Base-by-base conservation (phyloP, 2,888 invertebrate genomes). In the Pseudococcus longispinus region DNA sequence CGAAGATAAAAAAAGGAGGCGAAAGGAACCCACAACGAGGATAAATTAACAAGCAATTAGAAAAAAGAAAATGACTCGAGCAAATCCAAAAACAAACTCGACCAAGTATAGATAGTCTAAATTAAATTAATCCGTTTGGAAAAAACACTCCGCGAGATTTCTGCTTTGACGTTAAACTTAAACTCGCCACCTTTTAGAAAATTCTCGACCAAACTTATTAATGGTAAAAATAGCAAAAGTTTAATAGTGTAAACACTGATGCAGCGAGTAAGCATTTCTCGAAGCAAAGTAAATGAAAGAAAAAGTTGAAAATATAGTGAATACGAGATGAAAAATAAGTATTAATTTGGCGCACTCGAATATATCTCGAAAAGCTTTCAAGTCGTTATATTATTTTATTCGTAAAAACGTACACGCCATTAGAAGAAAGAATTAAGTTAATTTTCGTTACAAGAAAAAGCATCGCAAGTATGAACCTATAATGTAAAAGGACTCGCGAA, bases 341-440 rank as follows among this genome's bases (percentile, higher is more conserved):
- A 42, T 20, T 80, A 80, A 80, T 80, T 80, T 80, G 29, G 42
- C 77, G 42, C 70, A 32, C 70, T 80, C 11, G 77, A 80, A 80
- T 42, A 37, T 80, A 42, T 80, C 42, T 80, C 77, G 42, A 80
- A 80, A 80, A 80, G 42, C 77, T 80, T 80, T 80, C 77, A 80
- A 80, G 42, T 20, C 42, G 42, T 80, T 80, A 37, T 26, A 77
- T 77, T 77, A 80, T 80, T 70, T 70, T 70, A 70, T 70, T 70
- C 18, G 29, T 70, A 13, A 32, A 29, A 70, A 29, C 70, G 70
- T 70, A 70, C 70, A 70, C 70, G 70, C 70, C 70, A 70, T 70
- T 70, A 70, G 70, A 29, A 2, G 70, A 70, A 70, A 70, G 70
- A 29, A 70, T 70, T 70, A 29, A 70, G 70, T 70, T 70, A 70